Evolutionary conservation across 2,888 invertebrate genomes (phyloP), one percentile per base, ranked within the genome.

Genomic region (Amphipyra tragopoginis): DNA sequence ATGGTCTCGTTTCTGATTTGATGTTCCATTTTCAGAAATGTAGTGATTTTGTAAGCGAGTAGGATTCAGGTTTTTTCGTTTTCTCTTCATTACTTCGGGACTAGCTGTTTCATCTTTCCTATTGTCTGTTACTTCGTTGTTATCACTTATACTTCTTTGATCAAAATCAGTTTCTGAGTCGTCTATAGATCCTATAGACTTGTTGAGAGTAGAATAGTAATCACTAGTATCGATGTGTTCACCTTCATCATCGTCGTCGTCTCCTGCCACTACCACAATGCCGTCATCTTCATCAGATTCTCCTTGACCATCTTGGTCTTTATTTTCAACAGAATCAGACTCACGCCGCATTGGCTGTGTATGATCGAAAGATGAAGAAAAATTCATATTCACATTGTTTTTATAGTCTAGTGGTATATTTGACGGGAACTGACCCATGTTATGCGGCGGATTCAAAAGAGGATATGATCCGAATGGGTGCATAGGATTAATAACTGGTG

Each of bases 61-160:
- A 0, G 98, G 98, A 87, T 98, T 98, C 79, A 97, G 96, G 80
- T 97, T 98, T 92, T 98, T 98, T 33, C 98, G 95, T 90, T 98
- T 98, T 57, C 98, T 95, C 84, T 97, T 97, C 82, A 96, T 96
- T n/a, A 96, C 96, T 81, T 96, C 96, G 33, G 95, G 94, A 67
- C 93, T 95, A 45, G 88, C 85, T 10, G 82, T 69, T 75, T 95
- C 96, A 73, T 96, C 96, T 90, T 96, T 96, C 62, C 83, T 82
- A 83, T 74, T 83, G 13, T 93, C 93, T 42, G 63, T 72, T 34
- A 76, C 77, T 72, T 94, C 94, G 58, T 91, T 92, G 65, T 90
- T 90, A 55, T 94, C 93, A 83, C 92, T 92, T 0, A 88, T 66
- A 79, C 93, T 93, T 80, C 90, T 89, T 80, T 93, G 93, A 78